These are phyloP conservation scores for Forpus xanthops DNA, from an alignment of 2,797 vertebrate species.

Conservation along the genomic window DNA sequence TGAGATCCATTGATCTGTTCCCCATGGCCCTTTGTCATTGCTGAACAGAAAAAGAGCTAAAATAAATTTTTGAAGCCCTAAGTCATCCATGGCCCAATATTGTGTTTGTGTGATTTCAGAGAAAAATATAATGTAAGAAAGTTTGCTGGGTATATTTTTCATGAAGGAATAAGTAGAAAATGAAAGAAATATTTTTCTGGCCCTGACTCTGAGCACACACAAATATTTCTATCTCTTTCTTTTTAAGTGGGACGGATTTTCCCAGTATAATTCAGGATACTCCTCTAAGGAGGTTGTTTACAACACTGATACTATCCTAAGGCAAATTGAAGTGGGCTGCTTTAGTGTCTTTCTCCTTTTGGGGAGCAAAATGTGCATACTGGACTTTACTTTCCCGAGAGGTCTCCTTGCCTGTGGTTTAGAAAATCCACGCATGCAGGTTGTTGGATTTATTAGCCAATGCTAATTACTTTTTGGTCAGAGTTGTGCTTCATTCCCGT, in stretches of 20 bases:
- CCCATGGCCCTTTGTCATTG: background rate
- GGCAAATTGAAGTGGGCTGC: background rate
- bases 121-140: background rate
- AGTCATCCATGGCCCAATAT: background rate
- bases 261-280: background rate
- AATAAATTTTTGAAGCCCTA: background rate
- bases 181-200: background rate
- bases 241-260: background rate
- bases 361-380: background rate
- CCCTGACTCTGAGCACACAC: background rate
- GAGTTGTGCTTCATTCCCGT: constrained; percentile 5
- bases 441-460: constrained; percentile 23
- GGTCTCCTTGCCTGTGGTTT: background rate
- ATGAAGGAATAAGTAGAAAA: background rate
- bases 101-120: background rate
- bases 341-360: background rate
- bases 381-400: background rate
- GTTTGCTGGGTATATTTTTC: background rate
- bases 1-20: background rate
- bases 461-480: constrained; percentile 23
- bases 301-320: background rate
- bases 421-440: background rate
- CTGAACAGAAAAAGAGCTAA: background rate
- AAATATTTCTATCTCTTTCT: background rate
- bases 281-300: background rate